These are phyloP conservation scores for Scomber japonicus DNA, from an alignment of 2,113 vertebrate genomes.

Conservation along the genomic window DNA sequence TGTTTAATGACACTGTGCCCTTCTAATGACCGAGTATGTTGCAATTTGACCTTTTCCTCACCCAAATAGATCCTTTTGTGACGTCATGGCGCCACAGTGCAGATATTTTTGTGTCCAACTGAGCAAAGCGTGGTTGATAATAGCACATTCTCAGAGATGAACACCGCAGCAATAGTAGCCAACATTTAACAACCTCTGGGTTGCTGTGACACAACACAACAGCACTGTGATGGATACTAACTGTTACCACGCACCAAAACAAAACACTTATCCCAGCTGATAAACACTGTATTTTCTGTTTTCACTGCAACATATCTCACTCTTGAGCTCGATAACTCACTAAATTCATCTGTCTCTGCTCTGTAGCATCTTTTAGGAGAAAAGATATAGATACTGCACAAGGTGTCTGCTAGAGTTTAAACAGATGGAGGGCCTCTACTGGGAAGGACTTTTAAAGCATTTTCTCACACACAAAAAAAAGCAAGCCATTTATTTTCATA, in stretches of 20 bases:
- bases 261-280: slow-evolving; percentile 47
- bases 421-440: slow-evolving; percentile 69
- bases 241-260: slow-evolving; percentile 58
- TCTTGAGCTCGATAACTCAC: slow-evolving; percentile 30
- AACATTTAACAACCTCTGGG: slow-evolving; percentile 46
- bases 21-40: slow-evolving; percentile 64
- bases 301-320: slow-evolving; percentile 51
- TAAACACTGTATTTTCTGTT: slow-evolving; percentile 43
- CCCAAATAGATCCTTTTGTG: slow-evolving; percentile 39
- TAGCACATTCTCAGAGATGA: slow-evolving; percentile 50
- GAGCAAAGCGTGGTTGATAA: slow-evolving; percentile 42
- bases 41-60: slow-evolving; percentile 44
- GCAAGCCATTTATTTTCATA: slow-evolving; percentile 46
- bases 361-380: slow-evolving; percentile 37
- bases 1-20: slow-evolving; percentile 59
- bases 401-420: slow-evolving; percentile 63
- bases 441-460: slow-evolving; percentile 41
- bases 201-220: slow-evolving; percentile 56
- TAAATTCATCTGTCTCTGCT: slow-evolving; percentile 50
- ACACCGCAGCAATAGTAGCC: slow-evolving; percentile 18
- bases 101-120: slow-evolving; percentile 59
- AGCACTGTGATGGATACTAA: slow-evolving; percentile 47
- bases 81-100: slow-evolving; percentile 57
- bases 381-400: slow-evolving; percentile 51
- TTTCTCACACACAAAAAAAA: slow-evolving; percentile 7